phyloP scores from a whole-genome alignment of 2,888 invertebrate species.

The Dichetophora obliterata region DNA sequence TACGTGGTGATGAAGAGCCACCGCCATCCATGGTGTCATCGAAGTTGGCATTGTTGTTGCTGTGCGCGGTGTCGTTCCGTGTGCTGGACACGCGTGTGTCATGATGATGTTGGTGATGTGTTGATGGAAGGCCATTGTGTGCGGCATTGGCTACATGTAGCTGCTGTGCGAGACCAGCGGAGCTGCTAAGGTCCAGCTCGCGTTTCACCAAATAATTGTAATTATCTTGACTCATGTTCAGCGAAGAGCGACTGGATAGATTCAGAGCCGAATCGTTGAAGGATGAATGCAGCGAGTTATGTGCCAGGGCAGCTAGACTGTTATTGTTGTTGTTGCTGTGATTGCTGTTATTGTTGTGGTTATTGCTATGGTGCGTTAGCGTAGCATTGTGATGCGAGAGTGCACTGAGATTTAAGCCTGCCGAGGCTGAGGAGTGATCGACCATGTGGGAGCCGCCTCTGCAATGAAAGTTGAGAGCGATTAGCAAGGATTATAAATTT shows the following conservation, averaged over 20 bases:
- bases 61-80: conserved; percentile 55
- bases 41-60: conserved; percentile 36
- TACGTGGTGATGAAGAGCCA: conserved; percentile 60
- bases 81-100: conserved; percentile 67
- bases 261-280: conserved; percentile 61
- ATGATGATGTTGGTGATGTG: conserved; percentile 48
- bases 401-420: conserved; percentile 57
- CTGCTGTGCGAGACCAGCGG: conserved; percentile 37
- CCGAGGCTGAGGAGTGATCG: conserved; percentile 51
- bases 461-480: conserved; percentile 33
- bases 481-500: not conserved
- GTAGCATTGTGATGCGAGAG: conserved; percentile 56
- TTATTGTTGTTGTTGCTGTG: conserved; percentile 48
- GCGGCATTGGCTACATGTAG: conserved; percentile 35
- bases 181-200: conserved; percentile 58
- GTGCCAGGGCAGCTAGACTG: conserved; percentile 31
- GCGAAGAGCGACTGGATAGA: conserved; percentile 61
- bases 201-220: conserved; percentile 64
- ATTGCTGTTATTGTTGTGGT: conserved; percentile 54
- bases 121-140: conserved; percentile 45
- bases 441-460: conserved; percentile 64
- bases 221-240: conserved; percentile 58
- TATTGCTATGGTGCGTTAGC: conserved; percentile 45
- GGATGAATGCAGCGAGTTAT: conserved; percentile 49
- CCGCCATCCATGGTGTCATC: conserved; percentile 58